Evolutionary conservation across 2,888 invertebrate genomes (phyloP), one percentile per base, ranked within the genome.

Genomic region (Seira ritae): DNA sequence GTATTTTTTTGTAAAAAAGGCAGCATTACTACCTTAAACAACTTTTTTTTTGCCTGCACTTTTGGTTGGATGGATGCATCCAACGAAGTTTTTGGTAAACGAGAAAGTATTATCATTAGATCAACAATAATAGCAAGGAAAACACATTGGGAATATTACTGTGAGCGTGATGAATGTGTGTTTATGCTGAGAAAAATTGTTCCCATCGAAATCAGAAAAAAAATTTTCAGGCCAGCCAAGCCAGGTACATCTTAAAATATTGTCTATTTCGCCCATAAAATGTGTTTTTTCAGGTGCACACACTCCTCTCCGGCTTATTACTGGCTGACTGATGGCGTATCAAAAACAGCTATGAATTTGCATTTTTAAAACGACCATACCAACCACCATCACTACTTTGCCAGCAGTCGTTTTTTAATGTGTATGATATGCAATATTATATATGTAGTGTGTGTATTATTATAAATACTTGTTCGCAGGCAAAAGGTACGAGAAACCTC

Each of bases 391-490:
- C 2, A 31, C 31, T 8, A 31, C 31, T 31, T 31, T 31, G 31
- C 31, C 31, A 31, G 31, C 31, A 31, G 31, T 31, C 3, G 31
- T 31, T 2, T 71, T 62, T 71, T 71, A 79, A 79, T 68, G 22
- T 19, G 70, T 50, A 20, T n/a, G n/a, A n/a, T 50, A 12, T 50
- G 50, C 50, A 50, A 50, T 50, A 4, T 50, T 50, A n/a, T n/a
- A n/a, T n/a, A n/a, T n/a, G n/a, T n/a, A n/a, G n/a, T n/a, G n/a
- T n/a, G n/a, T n/a, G n/a, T n/a, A n/a, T n/a, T n/a, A n/a, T n/a
- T n/a, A n/a, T n/a, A n/a, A 50, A 50, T 50, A n/a, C 50, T 50
- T 72, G 72, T 71, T 62, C 24, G 24, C 24, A 72, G 24, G 31
- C 60, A 42, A n/a, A 37, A 68, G 12, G 15, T 69, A 17, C 42